Base-by-base conservation (phyloP, 2,797 vertebrate genomes). In the Rhinatrema bivittatum region DNA sequence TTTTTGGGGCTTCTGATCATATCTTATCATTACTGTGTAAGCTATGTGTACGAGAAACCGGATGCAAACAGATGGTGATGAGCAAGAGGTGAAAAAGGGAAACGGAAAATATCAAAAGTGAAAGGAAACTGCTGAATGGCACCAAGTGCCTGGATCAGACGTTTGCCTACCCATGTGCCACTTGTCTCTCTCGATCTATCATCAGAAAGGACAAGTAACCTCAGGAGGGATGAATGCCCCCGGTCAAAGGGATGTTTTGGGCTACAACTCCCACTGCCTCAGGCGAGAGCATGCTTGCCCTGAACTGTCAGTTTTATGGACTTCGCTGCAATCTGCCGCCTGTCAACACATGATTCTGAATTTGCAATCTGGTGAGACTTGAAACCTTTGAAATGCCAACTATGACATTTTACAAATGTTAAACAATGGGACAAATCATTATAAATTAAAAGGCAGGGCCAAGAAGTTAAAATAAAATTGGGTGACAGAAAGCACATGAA, bases 151-250 rank as follows among this genome's bases (percentile, higher is more conserved):
- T 41, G 72, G 68, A 66, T 34, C 70, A 88, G 79, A 84, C 82
- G 84, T 85, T 77, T 72, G 79, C 76, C 80, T 78, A 81, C 60
- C 82, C 87, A 73, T 87, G 86, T 86, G 86, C 75, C 88, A 56
- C 79, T 60, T 89, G 86, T 91, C 89, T 84, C 75, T 62, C 73
- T 74, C 63, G 65, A 91, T 92, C 70, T 68, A 81, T 87, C 85
- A 85, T 42, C 24, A 65, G 46, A 69, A 78, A 79, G 81, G 86
- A 92, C 76, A 76, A 69, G 66, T 57, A 45, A 70, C 74, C 87
- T 86, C 81, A 50, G 72, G 84, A 87, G 84, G 72, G 68, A 75
- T 55, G 56, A 57, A 33, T 56, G 62, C 62, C 68, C 65, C 50
- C 36, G 59, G 53, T 56, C 52, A 45, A 62, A 70, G 66, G 44